Evolutionary conservation across 2,888 invertebrate genomes (phyloP).

Genomic region (Achlya flavicornis): DNA sequence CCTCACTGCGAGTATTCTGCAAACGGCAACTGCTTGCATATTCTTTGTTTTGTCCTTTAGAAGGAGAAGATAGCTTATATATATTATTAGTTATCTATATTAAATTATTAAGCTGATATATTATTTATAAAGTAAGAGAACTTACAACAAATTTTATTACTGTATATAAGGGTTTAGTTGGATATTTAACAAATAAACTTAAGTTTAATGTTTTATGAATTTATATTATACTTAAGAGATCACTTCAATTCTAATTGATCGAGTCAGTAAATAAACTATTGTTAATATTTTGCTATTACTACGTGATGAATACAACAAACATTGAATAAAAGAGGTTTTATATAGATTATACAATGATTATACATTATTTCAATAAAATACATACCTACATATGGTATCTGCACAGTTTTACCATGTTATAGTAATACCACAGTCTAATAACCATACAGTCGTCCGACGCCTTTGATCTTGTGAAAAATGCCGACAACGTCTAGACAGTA

Average conservation of each 20-base stretch:
- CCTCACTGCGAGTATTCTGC: conserved; percentile 65
- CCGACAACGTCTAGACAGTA: too few species aligned
- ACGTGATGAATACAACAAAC: background rate
- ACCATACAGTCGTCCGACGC: too few species aligned
- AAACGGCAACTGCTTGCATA: conserved; percentile 61
- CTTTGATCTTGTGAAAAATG: too few species aligned
- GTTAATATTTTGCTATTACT: conserved; percentile 15
- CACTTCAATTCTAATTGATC: conserved; percentile 35
- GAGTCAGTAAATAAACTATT: conserved; percentile 25
- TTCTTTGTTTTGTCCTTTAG: conserved; percentile 71
- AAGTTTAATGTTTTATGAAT: conserved; percentile 17
- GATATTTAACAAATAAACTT: background rate
- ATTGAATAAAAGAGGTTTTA: background rate
- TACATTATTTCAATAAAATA: background rate
- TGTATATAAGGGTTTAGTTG: too few species aligned
- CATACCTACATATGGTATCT: background rate
- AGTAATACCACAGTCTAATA: too few species aligned
- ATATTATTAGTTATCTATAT: background rate
- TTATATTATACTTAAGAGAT: conserved; percentile 49
- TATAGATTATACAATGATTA: background rate
- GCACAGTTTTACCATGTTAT: too few species aligned
- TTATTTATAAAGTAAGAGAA: background rate
- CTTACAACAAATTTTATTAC: background rate
- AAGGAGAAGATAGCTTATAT: conserved; percentile 52
- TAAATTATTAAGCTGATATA: background rate